A percentile compares a stretch with the other conserved stretches of the same genome.
These are phyloP conservation scores for Barbus barbus DNA, from an alignment of 2,113 vertebrate genomes.

Conservation along the genomic window DNA sequence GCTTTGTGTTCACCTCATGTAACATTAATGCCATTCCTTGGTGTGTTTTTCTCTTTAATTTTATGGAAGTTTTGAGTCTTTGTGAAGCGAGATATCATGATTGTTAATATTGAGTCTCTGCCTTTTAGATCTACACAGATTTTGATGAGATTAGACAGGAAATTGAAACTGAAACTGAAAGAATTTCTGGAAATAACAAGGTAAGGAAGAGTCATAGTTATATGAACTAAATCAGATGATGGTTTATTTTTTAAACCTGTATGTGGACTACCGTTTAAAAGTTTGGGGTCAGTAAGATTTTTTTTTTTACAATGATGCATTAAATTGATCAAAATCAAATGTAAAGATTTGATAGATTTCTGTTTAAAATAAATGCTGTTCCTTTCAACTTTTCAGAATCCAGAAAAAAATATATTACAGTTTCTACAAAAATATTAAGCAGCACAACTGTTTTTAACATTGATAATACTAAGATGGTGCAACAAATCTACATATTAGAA, in stretches of 20 bases:
- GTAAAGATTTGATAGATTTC: not conserved
- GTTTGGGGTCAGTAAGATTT: not conserved
- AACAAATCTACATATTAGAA: not conserved
- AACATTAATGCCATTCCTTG: not conserved
- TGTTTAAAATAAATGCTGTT: not conserved
- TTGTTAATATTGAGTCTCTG: not conserved
- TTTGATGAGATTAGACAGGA: conserved; percentile 97
- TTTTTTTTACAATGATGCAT: not conserved
- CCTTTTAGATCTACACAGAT: conserved; percentile 86
- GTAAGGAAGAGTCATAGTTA: conserved; percentile 68
- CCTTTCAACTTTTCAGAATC: not conserved
- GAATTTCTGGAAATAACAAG: conserved; percentile 97
- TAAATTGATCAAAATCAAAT: not conserved
- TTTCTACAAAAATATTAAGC: not conserved
- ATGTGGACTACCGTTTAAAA: not conserved
- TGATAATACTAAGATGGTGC: not conserved
- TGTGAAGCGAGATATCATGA: not conserved
- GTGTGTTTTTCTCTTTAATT: not conserved
- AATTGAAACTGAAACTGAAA: conserved; percentile 95
- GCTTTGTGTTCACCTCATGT: not conserved
- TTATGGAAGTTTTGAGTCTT: not conserved
- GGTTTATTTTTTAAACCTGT: not conserved
- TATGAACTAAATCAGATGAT: not conserved
- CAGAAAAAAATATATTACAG: too few species aligned
- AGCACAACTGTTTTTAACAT: not conserved